Percentiles rank a stretch among this genome's conserved stretches.
Conservation (phyloP, 2,888 invertebrate genomes). For the Desoria tigrina region DNA sequence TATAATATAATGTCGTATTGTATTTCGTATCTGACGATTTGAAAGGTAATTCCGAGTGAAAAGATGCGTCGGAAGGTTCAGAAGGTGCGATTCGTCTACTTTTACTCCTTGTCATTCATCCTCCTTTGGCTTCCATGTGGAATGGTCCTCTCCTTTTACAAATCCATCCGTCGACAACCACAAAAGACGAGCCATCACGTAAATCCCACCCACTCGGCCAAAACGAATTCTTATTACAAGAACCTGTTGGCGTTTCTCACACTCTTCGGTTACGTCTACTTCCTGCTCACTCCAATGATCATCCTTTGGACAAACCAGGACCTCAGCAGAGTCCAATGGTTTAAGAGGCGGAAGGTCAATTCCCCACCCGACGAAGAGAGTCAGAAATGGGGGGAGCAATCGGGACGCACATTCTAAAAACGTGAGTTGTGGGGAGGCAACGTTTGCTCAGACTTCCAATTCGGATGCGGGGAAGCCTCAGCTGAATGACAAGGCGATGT, state of each 20-base stretch:
- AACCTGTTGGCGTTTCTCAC: not conserved
- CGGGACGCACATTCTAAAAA: too few relatives aligned
- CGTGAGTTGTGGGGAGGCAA: too few relatives aligned
- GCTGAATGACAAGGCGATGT: too few relatives aligned
- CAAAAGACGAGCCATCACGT: not conserved
- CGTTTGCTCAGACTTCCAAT: too few relatives aligned
- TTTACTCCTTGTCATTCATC: slow-evolving; percentile 1
- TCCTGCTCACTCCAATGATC: slow-evolving; percentile 1
- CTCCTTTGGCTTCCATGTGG: slow-evolving; percentile 5
- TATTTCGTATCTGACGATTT: not conserved
- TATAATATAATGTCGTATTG: too few relatives aligned
- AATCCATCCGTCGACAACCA: too few relatives aligned
- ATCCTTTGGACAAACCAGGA: not conserved
- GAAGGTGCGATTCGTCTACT: not conserved
- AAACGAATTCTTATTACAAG: not conserved
- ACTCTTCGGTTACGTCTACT: not conserved
- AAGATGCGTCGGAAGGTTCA: slow-evolving; percentile 2
- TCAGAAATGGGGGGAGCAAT: too few relatives aligned
- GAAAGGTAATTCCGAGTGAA: not conserved
- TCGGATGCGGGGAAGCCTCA: too few relatives aligned
- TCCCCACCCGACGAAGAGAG: too few relatives aligned
- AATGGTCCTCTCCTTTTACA: not conserved
- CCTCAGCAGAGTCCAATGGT: too few relatives aligned
- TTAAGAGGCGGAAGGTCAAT: too few relatives aligned
- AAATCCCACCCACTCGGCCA: not conserved